Evolutionary conservation across 30 jellyfish, hydroid and myxozoan genomes (phyloP).

Genomic region (Aurelia coerulea): DNA sequence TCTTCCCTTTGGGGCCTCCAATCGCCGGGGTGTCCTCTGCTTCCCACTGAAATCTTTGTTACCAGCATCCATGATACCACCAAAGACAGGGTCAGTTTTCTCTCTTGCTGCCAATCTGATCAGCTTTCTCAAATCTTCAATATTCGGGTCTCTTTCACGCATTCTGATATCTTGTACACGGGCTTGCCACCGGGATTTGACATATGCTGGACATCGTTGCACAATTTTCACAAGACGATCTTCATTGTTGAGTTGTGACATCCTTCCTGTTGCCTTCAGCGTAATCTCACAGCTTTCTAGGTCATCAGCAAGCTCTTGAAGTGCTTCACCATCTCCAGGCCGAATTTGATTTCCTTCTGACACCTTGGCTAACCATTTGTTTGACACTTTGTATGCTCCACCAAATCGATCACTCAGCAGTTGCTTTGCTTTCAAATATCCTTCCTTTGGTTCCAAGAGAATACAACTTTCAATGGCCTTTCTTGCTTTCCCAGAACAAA

Average conservation of each 20-base stretch:
- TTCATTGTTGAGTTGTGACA: conserved; percentile 26
- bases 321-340: conserved; percentile 31
- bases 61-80: conserved; percentile 22
- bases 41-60: background rate
- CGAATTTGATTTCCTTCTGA: background rate
- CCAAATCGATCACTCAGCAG: too few species aligned
- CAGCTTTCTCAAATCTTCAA: conserved; percentile 30
- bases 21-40: background rate
- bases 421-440: too few species aligned
- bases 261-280: conserved; percentile 47
- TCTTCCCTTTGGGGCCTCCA: background rate
- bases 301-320: conserved; percentile 38
- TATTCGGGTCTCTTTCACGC: too few species aligned
- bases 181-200: too few species aligned
- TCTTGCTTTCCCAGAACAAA: too few species aligned
- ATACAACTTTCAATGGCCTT: too few species aligned
- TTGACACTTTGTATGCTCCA: conserved; percentile 16
- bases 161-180: too few species aligned
- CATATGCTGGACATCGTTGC: too few species aligned
- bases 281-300: conserved; percentile 36
- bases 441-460: too few species aligned
- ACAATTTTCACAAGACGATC: too few species aligned
- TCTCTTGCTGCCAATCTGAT: background rate
- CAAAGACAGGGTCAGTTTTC: conserved; percentile 64
- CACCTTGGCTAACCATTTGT: conserved; percentile 11